Base-by-base conservation (phyloP, 2,113 vertebrate species). In the Austrofundulus limnaeus region DNA sequence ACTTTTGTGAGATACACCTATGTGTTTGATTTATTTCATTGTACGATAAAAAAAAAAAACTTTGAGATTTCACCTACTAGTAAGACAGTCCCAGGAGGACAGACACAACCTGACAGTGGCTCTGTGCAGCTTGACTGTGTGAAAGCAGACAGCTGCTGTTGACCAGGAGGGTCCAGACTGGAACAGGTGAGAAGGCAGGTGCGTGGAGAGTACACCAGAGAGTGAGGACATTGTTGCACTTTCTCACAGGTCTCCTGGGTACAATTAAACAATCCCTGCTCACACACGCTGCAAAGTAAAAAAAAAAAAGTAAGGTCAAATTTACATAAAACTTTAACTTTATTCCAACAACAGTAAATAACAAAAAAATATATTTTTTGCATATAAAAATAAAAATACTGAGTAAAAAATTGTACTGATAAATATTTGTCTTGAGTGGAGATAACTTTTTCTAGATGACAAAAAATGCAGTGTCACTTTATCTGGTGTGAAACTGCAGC, bases 151-250 rank as follows among this genome's bases (percentile, higher is more conserved):
- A 60, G 64, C 65, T 63, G 82, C 66, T 80, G 82, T 16, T 79
- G 78, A 11, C 80, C 81, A 0, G 84, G 80, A 15, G 77, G 25
- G 7, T 88, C 80, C 31, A 90, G 60, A 13, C 80, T 89, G 51
- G 94, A 91, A 34, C 96, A 97, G 74, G 93, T 95, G 53, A 89
- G 90, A 47, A 97, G 88, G 82, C 95, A 98, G 77, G 94, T 91
- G 1, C 85, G 91, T 0, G 92, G 91, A 0, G 86, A 76, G 5
- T 92, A 93, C 53, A 95, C 12, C 49, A 96, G 88, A 14, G 88
- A 91, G 1, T 85, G 84, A 0, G 94, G 96, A 58, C 95, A 98
- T 48, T 70, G 77, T 2, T 78, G 87, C 10, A 80, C 51, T 3
- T 77, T 61, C 6, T 90, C 81, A 39, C 95, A 98, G 59, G 0